Percentiles rank a stretch among this genome's conserved stretches.
phyloP scores from a whole-genome alignment of 2,113 vertebrate species.

The Lampris megalopsis region DNA sequence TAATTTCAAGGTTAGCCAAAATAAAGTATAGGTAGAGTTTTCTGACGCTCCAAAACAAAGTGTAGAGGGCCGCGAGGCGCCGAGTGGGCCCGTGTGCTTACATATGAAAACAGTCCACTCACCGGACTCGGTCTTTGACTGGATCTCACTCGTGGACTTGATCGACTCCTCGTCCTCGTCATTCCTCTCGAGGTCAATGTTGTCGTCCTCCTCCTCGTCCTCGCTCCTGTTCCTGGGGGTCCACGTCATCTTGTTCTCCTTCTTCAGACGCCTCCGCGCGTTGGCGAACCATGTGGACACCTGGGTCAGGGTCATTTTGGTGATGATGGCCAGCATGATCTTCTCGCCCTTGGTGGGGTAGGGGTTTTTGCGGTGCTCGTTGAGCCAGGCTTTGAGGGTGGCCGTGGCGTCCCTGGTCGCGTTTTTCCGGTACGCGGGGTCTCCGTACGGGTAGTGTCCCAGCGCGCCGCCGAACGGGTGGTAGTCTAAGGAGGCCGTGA shows the following conservation, averaged over 20 bases:
- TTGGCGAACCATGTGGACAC: constrained; percentile 97
- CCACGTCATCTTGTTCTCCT: constrained; percentile 95
- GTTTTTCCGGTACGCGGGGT: constrained; percentile 91
- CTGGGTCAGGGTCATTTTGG: constrained; percentile 97
- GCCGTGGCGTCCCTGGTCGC: constrained; percentile 92
- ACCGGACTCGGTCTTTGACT: constrained; percentile 80
- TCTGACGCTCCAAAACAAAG: too few species aligned
- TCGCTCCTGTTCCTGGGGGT: constrained; percentile 89
- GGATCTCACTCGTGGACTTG: constrained; percentile 79
- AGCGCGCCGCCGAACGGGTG: constrained; percentile 89
- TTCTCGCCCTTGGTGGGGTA: constrained; percentile 98
- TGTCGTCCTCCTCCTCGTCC: constrained; percentile 92
- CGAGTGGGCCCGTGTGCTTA: too few species aligned
- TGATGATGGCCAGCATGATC: constrained; percentile 99
- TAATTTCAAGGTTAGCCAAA: background rate
- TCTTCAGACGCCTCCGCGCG: constrained; percentile 90
- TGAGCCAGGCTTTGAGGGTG: constrained; percentile 91
- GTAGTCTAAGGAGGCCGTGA: constrained; percentile 89
- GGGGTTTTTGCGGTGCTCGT: constrained; percentile 93
- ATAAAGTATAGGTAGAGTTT: too few species aligned
- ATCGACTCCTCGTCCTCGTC: constrained; percentile 85
- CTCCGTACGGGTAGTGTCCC: constrained; percentile 89
- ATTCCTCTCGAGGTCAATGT: constrained; percentile 89
- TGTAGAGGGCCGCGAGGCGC: too few species aligned
- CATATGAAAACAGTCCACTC: constrained; percentile 26